Evolutionary conservation across 2,888 invertebrate genomes (phyloP).

Genomic region (Archips xylosteana): DNA sequence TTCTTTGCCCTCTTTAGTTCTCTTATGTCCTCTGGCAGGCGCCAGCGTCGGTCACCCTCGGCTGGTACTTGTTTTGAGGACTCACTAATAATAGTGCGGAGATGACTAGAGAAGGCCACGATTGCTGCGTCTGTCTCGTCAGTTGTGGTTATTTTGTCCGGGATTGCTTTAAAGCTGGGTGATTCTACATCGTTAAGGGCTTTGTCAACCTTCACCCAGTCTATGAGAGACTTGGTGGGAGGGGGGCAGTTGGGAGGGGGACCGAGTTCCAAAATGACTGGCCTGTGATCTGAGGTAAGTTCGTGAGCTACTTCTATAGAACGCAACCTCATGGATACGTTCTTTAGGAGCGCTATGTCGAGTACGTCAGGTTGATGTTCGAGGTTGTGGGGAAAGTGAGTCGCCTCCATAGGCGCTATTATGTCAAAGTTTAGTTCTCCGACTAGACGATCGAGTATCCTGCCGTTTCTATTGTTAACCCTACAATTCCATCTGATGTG

Average conservation of each 20-base stretch:
- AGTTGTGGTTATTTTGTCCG: no score
- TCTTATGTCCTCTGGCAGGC: not conserved
- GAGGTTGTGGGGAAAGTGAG: no score
- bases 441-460: not conserved
- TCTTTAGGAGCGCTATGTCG: not conserved
- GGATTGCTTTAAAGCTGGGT: no score
- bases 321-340: not conserved
- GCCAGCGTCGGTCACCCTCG: no score
- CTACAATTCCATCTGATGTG: conserved; percentile 7
- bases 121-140: no score
- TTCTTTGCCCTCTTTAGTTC: not conserved
- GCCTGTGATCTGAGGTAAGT: not conserved
- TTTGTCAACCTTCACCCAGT: no score
- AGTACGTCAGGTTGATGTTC: not conserved
- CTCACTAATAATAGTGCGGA: no score
- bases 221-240: not conserved
- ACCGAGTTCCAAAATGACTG: not conserved
- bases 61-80: no score
- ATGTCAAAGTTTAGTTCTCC: not conserved
- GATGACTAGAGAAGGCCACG: no score
- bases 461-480: not conserved
- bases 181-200: no score
- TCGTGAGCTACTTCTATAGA: not conserved
- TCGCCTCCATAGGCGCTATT: not conserved
- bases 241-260: not conserved